These are phyloP conservation scores for Eonycteris spelaea DNA, from an alignment of 2,113 vertebrate species.

Conservation along the genomic window DNA sequence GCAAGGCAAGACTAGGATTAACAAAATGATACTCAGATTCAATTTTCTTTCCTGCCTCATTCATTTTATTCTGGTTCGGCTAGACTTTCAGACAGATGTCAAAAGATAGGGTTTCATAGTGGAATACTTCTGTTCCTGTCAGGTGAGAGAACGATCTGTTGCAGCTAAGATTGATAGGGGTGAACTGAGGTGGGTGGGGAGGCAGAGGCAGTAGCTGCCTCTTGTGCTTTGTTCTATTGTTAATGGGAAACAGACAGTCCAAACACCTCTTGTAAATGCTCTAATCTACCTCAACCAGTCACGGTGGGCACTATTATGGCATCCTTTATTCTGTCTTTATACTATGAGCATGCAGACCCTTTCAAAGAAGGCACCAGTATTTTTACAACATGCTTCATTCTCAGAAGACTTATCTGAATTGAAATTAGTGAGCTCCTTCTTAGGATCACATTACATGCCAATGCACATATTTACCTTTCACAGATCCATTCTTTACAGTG, in stretches of 20 bases:
- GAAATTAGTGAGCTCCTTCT: neutral
- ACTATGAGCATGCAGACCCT: neutral
- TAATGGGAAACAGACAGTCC: conserved; percentile 66
- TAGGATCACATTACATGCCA: neutral
- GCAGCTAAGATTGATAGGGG: conserved; percentile 30
- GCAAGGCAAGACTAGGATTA: neutral
- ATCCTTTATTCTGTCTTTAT: neutral
- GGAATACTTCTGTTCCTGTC: neutral
- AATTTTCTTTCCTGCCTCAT: conserved; percentile 34
- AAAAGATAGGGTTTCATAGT: conserved; percentile 29
- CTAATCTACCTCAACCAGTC: neutral
- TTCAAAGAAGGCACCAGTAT: neutral
- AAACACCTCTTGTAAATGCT: neutral
- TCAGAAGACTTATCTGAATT: neutral
- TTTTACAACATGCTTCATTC: neutral
- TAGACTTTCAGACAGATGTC: conserved; percentile 4
- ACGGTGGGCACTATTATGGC: neutral
- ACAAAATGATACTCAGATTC: neutral
- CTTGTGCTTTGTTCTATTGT: conserved; percentile 44
- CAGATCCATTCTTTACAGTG: neutral
- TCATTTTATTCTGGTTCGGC: conserved; percentile 8
- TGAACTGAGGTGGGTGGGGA: conserved; percentile 3
- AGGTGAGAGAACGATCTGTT: conserved; percentile 3
- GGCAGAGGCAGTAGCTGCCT: neutral
- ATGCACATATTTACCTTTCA: neutral